These are phyloP conservation scores for Diuraphis noxia DNA, from an alignment of 1,140 invertebrate genomes.

Conservation along the genomic window DNA sequence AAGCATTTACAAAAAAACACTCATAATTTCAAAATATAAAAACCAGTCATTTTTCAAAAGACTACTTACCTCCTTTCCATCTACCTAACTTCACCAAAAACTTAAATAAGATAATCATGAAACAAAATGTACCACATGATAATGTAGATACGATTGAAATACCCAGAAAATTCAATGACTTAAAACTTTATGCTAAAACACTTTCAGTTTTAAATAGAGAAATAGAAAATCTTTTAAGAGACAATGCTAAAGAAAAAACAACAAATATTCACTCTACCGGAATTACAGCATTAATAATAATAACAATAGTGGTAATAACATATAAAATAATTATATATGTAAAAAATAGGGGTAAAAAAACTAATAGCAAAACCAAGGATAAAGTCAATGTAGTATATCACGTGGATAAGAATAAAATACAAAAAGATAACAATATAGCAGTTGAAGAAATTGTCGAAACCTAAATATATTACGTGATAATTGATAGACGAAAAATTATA, in stretches of 20 bases:
- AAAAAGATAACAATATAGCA: too few relatives aligned
- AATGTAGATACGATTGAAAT: not conserved
- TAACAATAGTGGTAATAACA: not conserved
- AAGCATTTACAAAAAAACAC: not conserved
- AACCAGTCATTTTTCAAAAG: not conserved
- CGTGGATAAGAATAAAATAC: too few relatives aligned
- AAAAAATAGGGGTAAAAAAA: too few relatives aligned
- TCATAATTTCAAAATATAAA: not conserved
- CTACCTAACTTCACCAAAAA: not conserved
- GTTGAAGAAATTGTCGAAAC: too few relatives aligned
- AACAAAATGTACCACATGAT: not conserved
- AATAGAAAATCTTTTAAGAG: not conserved
- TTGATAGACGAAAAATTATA: too few relatives aligned
- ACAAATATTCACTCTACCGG: not conserved
- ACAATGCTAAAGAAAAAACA: not conserved
- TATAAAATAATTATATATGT: not conserved
- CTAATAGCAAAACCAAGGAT: too few relatives aligned
- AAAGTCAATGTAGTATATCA: too few relatives aligned
- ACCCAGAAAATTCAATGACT: not conserved
- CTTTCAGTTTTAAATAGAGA: not conserved
- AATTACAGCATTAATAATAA: not conserved
- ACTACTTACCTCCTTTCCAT: not conserved
- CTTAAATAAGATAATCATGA: not conserved
- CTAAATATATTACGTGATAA: too few relatives aligned
- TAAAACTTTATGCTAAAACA: not conserved